A percentile compares a stretch with the other conserved stretches of the same genome.
Conservation (phyloP, 2,888 invertebrate genomes). For the Perizoma affinitatum region DNA sequence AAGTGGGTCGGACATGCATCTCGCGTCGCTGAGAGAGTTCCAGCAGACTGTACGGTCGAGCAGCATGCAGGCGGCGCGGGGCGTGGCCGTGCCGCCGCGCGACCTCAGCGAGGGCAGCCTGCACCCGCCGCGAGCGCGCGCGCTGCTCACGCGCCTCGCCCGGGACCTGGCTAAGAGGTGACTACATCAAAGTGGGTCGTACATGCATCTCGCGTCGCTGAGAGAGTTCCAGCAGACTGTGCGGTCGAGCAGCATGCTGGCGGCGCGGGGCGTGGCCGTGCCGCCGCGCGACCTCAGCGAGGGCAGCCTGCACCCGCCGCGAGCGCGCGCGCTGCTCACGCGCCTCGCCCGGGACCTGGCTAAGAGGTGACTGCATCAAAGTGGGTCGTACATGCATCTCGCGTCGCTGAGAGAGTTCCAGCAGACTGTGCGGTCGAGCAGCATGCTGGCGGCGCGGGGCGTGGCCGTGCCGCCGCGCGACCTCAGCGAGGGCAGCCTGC, state of each 20-base stretch:
- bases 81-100: constrained; percentile 55
- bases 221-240: constrained; percentile 76
- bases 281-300: constrained; percentile 17
- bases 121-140: no score
- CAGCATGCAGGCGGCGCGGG: constrained; percentile 76
- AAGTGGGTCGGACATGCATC: constrained; percentile 62
- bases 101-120: no score
- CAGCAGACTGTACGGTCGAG: constrained; percentile 79
- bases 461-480: constrained; percentile 52
- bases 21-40: constrained; percentile 77
- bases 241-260: constrained; percentile 77
- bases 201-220: constrained; percentile 74
- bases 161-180: no score
- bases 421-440: constrained; percentile 78
- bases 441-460: constrained; percentile 75
- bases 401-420: constrained; percentile 77
- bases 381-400: constrained; percentile 65
- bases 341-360: no score
- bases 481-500: no score
- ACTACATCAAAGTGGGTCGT: constrained; percentile 52
- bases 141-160: no score
- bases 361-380: constrained; percentile 37
- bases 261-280: constrained; percentile 72
- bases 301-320: no score
- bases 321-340: no score